A percentile compares a stretch with the other conserved stretches of the same genome.
These are phyloP conservation scores for Echinarachnius parma DNA, from an alignment of 53 echinoderm and acorn worm genomes.

Conservation along the genomic window DNA sequence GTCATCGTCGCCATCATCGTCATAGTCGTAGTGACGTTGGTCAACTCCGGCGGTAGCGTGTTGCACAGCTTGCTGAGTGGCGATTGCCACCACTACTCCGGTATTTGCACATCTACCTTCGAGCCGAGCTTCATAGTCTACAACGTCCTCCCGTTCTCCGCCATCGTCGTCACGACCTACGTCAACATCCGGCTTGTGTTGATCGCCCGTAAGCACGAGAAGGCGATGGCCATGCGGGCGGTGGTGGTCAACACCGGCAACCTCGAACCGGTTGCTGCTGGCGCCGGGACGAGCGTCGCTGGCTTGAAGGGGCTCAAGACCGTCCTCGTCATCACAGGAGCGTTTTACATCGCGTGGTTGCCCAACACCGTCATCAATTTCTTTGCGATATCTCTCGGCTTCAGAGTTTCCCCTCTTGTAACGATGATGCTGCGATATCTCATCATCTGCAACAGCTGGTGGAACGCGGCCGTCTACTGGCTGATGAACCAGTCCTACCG, in stretches of 20 bases:
- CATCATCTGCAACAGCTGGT: conserved; percentile 36
- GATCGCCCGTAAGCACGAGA: conserved; percentile 20
- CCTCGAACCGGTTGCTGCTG: too few relatives aligned
- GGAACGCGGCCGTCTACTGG: conserved; percentile 20
- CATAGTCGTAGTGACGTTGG: not conserved
- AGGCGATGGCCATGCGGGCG: conserved; percentile 9
- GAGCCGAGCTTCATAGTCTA: conserved; percentile 10
- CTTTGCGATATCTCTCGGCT: not conserved
- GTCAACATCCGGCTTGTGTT: conserved; percentile 23
- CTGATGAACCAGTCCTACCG: conserved; percentile 33
- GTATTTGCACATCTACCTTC: not conserved
- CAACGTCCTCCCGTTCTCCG: conserved; percentile 13
- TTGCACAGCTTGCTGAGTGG: conserved; percentile 1
- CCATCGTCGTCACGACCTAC: conserved; percentile 8
- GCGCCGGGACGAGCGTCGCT: not conserved
- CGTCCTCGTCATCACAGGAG: conserved; percentile 13
- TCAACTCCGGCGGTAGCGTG: not conserved
- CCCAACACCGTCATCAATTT: conserved; percentile 3
- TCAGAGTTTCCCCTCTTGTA: not conserved
- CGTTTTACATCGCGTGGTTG: conserved; percentile 28
- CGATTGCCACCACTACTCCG: not conserved
- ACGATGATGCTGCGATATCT: conserved; percentile 4
- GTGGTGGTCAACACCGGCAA: conserved; percentile 11
- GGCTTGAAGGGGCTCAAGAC: conserved; percentile 38
- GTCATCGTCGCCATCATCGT: not conserved